Evolutionary conservation across 2,113 vertebrate species (phyloP), one percentile per base, ranked within the genome.

Genomic region (Manacus vitellinus): DNA sequence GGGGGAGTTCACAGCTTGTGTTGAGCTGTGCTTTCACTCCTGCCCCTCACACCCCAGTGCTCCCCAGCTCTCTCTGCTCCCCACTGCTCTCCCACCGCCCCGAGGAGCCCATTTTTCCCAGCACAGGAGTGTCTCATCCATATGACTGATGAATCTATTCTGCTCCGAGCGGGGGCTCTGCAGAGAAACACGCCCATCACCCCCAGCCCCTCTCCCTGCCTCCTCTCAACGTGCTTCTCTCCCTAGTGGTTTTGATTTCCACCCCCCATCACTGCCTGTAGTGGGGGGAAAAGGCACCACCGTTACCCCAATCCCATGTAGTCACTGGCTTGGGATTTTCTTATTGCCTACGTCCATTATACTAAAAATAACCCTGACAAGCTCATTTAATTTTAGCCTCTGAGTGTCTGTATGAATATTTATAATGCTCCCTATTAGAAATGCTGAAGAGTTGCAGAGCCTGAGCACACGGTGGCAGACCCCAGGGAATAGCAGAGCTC

Each of bases 391-490:
- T 95, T 96, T 91, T 93, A 89, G 84, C 75, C 46, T 10, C 3
- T 80, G 95, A 95, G 87, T 93, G 61, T 86, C 78, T 72, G 28
- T 66, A 96, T 97, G 95, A 95, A 97, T 97, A 97, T 95, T 95
- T 94, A 96, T 96, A 83, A 82, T 37, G 49, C 46, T 94, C 44
- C 25, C 8, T 41, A 81, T 95, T 94, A 96, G 56, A 92, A 88
- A 92, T 91, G 95, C 83, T 86, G 91, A 77, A 52, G 80, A 94
- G 67, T 91, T 77, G 63, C 91, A 74, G 76, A 30, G 88, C 85
- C 91, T 35, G 86, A 28, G 92, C 92, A 67, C 61, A 49, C 1
- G 33, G 66, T 54, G 74, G 91, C 84, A 91, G 89, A 58, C 63
- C 92, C 81, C 19, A 63, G 77, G 91, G 95, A 97, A 68, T 3